Evolutionary conservation across 2,113 vertebrate species (phyloP).

Genomic region (Xiphophorus hellerii): DNA sequence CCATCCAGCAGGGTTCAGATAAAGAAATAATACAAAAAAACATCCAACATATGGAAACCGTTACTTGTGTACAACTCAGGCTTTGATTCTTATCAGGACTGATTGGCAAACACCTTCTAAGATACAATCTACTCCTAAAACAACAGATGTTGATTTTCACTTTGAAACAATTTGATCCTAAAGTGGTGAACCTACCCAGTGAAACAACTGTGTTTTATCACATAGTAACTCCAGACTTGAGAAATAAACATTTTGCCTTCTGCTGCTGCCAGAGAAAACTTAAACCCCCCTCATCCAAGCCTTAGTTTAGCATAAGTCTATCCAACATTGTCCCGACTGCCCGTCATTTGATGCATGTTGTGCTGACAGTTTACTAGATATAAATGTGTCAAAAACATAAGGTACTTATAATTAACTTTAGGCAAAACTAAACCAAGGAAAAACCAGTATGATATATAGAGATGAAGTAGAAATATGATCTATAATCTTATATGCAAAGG

Average conservation of each 20-base stretch:
- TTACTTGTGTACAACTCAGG: not conserved
- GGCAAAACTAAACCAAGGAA: no score
- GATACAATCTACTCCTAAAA: not conserved
- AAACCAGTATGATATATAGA: no score
- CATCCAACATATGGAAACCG: not conserved
- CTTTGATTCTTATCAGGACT: not conserved
- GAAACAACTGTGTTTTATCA: not conserved
- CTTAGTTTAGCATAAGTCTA: not conserved
- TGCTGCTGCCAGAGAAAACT: not conserved
- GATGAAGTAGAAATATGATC: no score
- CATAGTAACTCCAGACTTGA: not conserved
- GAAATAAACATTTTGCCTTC: not conserved
- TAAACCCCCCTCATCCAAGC: not conserved
- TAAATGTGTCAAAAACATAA: no score
- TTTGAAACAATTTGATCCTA: not conserved
- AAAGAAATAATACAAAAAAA: not conserved
- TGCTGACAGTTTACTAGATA: no score
- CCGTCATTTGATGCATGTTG: no score
- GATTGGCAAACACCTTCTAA: not conserved
- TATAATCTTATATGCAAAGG: not conserved
- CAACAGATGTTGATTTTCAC: not conserved
- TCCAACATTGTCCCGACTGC: not conserved
- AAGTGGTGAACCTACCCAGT: not conserved
- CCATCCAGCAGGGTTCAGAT: conserved; percentile 2
- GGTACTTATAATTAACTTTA: no score